A percentile compares a stretch with the other conserved stretches of the same genome.
These are phyloP conservation scores for Mustelus asterias DNA, from an alignment of 2,113 vertebrate species.

Conservation along the genomic window DNA sequence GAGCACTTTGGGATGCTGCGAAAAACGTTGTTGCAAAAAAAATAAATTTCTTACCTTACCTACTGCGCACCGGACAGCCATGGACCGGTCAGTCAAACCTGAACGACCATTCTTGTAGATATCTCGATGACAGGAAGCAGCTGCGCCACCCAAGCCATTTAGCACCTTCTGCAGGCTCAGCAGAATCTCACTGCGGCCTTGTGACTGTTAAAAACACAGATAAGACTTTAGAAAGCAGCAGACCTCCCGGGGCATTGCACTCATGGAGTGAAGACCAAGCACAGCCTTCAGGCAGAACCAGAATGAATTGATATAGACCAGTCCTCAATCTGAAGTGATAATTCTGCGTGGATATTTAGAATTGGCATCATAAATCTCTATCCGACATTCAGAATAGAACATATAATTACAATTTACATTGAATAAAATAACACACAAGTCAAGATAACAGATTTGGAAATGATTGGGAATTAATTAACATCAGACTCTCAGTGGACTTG, in stretches of 20 bases:
- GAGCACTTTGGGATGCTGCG: no score
- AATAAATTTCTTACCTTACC: constrained; percentile 72
- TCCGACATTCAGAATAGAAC: neutral
- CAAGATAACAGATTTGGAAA: neutral
- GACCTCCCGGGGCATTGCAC: neutral
- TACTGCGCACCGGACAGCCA: constrained; percentile 91
- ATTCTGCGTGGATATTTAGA: neutral
- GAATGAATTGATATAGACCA: neutral
- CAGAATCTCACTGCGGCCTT: constrained; percentile 92
- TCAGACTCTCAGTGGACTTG: neutral
- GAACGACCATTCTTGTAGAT: constrained; percentile 96
- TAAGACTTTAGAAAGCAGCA: neutral
- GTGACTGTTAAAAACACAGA: constrained; percentile 63
- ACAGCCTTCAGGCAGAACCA: neutral
- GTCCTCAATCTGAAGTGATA: neutral
- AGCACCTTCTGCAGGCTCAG: constrained; percentile 94
- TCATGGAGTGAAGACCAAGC: neutral
- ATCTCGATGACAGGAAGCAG: constrained; percentile 90
- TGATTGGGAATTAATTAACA: neutral
- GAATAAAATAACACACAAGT: neutral
- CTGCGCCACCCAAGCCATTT: constrained; percentile 85
- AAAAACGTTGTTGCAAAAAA: neutral
- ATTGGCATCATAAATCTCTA: neutral
- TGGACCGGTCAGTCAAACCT: constrained; percentile 87
- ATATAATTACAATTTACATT: neutral